Conservation (phyloP, 2,113 vertebrate genomes). For the Beaufortia kweichowensis region DNA sequence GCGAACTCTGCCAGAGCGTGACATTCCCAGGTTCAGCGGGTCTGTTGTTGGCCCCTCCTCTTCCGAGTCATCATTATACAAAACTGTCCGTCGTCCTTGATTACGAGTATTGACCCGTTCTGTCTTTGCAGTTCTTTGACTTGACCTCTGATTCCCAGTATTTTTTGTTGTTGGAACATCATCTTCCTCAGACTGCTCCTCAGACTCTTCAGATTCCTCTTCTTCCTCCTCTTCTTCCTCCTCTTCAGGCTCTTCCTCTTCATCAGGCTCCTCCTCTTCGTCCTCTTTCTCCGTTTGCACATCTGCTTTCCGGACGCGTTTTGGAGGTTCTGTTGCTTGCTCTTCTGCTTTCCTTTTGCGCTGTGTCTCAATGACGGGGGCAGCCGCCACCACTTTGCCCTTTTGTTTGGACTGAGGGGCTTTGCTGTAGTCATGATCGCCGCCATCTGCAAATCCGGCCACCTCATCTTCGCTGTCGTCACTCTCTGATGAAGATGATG, state of each 20-base stretch:
- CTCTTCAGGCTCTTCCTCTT: constrained; percentile 67
- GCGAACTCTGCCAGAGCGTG: constrained; percentile 93
- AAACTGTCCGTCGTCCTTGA: constrained; percentile 92
- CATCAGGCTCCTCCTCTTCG: constrained; percentile 62
- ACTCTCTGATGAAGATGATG: constrained; percentile 78
- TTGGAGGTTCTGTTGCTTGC: constrained; percentile 63
- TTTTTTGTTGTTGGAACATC: not conserved
- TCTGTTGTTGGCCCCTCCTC: constrained; percentile 88
- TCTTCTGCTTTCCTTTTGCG: constrained; percentile 72
- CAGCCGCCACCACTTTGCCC: constrained; percentile 69
- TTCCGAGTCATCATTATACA: constrained; percentile 93
- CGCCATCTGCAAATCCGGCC: constrained; percentile 89
- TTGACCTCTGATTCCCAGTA: constrained; percentile 65
- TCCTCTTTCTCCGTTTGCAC: constrained; percentile 63
- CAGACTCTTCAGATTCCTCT: constrained; percentile 55
- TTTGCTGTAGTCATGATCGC: constrained; percentile 98
- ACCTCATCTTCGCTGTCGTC: constrained; percentile 81
- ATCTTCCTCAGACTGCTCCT: constrained; percentile 60
- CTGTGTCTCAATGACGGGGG: constrained; percentile 65
- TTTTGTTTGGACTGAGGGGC: constrained; percentile 78
- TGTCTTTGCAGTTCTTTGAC: constrained; percentile 66
- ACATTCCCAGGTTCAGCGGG: constrained; percentile 94
- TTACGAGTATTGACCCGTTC: constrained; percentile 91
- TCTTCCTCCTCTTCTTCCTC: constrained; percentile 66
- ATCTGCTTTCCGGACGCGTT: constrained; percentile 67